These are phyloP conservation scores for Anhinga anhinga DNA, from an alignment of 2,113 vertebrate genomes.

Conservation along the genomic window DNA sequence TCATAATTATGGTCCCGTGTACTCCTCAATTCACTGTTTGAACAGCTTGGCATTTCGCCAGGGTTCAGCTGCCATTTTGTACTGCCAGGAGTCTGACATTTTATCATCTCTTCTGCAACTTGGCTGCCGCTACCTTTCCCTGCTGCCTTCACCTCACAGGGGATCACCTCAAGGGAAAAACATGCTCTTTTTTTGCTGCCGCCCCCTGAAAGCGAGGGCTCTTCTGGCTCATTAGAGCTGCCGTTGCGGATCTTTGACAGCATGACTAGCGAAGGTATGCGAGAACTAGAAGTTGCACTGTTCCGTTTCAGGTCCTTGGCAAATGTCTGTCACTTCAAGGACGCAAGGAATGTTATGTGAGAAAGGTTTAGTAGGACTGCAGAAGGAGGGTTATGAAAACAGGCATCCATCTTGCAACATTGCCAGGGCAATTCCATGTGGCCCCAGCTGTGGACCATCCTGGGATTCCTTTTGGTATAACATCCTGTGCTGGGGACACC, in stretches of 20 bases:
- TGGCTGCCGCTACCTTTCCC: neutral
- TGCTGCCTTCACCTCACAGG: neutral
- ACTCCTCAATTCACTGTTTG: neutral
- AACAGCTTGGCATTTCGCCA: constrained; percentile 6
- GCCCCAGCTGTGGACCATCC: neutral
- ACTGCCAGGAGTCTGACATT: constrained; percentile 47
- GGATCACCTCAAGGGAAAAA: neutral
- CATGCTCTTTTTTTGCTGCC: neutral
- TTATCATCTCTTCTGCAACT: neutral
- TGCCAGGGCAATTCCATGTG: neutral
- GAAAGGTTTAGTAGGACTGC: neutral
- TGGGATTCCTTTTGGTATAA: neutral
- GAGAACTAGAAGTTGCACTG: neutral
- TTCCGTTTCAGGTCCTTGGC: neutral
- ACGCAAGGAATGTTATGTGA: neutral
- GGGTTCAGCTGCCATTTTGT: constrained; percentile 56
- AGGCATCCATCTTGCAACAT: neutral
- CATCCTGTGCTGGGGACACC: accelerated
- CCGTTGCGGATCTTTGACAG: accelerated
- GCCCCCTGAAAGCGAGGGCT: neutral
- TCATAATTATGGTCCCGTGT: neutral
- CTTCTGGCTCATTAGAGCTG: neutral
- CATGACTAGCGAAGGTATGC: neutral
- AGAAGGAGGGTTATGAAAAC: neutral
- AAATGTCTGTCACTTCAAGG: neutral